Evolutionary conservation across 2,113 vertebrate genomes (phyloP).

Genomic region (Lethenteron reissneri): DNA sequence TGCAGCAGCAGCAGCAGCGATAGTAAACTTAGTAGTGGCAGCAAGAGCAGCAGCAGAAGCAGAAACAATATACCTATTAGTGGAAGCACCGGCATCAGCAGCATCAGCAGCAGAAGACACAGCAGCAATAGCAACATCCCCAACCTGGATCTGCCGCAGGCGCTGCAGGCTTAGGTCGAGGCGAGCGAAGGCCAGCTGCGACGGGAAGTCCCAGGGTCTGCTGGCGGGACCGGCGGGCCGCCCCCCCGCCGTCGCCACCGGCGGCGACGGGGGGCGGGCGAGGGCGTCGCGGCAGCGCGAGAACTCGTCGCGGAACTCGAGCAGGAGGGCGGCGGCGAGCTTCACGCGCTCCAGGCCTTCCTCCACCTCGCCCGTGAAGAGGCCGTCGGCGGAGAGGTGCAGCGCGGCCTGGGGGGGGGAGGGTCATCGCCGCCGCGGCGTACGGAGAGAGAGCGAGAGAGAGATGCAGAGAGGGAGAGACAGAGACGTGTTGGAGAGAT

Average conservation of each 20-base stretch:
- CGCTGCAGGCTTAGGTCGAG: slow-evolving; percentile 29
- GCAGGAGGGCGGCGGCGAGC: slow-evolving; percentile 20
- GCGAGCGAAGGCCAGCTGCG: slow-evolving; percentile 31
- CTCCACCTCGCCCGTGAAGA: slow-evolving; percentile 35
- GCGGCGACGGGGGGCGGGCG: slow-evolving; percentile 1
- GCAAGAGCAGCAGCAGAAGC: too few species aligned
- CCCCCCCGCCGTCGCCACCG: too few species aligned
- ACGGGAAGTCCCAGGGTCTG: slow-evolving; percentile 40
- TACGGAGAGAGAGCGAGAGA: too few species aligned
- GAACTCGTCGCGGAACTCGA: slow-evolving; percentile 29
- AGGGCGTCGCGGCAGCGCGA: slow-evolving; percentile 23
- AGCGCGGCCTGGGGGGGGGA: slow-evolving; percentile 19
- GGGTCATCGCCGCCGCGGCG: too few species aligned
- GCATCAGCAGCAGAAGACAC: too few species aligned
- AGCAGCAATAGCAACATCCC: background rate
- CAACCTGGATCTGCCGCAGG: slow-evolving; percentile 36
- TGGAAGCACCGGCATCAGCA: too few species aligned
- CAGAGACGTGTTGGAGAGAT: too few species aligned
- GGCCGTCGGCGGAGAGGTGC: slow-evolving; percentile 28
- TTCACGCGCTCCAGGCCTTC: slow-evolving; percentile 32
- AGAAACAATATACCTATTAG: too few species aligned
- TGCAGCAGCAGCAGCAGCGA: slow-evolving; percentile 15
- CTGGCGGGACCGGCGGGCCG: slow-evolving; percentile 11
- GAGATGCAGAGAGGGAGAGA: too few species aligned
- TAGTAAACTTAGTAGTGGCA: too few species aligned